Conservation (phyloP, 2,888 invertebrate genomes). For the Andrena praecox region DNA sequence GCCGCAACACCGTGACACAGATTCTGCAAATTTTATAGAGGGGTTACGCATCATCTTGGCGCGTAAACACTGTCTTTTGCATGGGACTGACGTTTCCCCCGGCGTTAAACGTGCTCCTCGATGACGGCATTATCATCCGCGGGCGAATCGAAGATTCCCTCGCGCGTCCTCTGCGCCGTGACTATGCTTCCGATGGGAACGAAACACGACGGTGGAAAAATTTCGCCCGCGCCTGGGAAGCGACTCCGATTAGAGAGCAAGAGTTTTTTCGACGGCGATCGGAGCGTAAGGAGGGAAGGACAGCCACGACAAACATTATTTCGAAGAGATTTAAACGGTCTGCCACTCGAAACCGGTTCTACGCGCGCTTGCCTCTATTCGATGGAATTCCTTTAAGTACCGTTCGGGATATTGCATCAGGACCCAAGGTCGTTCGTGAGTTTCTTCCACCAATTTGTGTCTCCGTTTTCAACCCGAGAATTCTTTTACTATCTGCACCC, state of each 20-base stretch:
- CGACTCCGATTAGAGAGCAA: background rate
- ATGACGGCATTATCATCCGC: conserved; percentile 9
- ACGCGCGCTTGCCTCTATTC: conserved; percentile 56
- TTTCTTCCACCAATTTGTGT: conserved; percentile 42
- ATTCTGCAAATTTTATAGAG: conserved; percentile 58
- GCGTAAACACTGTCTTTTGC: conserved; percentile 53
- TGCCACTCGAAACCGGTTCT: conserved; percentile 66
- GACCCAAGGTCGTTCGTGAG: conserved; percentile 69
- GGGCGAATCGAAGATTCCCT: background rate
- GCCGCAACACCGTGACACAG: conserved; percentile 54
- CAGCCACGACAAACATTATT: conserved; percentile 67
- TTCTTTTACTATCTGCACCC: background rate
- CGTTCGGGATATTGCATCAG: conserved; percentile 73
- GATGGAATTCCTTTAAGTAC: conserved; percentile 74
- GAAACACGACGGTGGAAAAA: background rate
- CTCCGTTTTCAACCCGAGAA: conserved; percentile 17
- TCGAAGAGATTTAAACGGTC: conserved; percentile 72
- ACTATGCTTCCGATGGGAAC: background rate
- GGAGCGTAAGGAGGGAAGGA: conserved; percentile 27
- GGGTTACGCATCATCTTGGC: conserved; percentile 42
- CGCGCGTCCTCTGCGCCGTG: background rate
- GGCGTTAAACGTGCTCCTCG: conserved; percentile 4
- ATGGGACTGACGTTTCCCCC: conserved; percentile 15
- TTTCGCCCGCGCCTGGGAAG: background rate
- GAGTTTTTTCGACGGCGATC: conserved; percentile 38